Percentiles rank a stretch among this genome's conserved stretches.
These are phyloP conservation scores for Leuciscus waleckii DNA, from an alignment of 2,797 vertebrate genomes.

Conservation along the genomic window DNA sequence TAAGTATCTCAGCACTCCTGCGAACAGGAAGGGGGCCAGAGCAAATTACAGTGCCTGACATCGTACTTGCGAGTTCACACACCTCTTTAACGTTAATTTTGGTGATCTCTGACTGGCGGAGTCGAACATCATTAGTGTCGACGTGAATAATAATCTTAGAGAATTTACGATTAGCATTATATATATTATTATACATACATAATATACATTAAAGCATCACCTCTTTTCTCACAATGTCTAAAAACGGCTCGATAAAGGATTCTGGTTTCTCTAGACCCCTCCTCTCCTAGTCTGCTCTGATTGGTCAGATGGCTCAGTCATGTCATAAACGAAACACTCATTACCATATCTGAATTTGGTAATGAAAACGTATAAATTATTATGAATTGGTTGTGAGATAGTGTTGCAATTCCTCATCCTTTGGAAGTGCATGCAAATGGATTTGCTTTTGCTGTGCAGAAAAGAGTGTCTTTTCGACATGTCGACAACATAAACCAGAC, in stretches of 20 bases:
- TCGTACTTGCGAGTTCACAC: too few relatives aligned
- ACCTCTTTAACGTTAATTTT: too few relatives aligned
- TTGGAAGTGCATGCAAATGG: neutral
- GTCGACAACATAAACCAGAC: neutral
- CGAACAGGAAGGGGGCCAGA: too few relatives aligned
- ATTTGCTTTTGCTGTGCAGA: neutral
- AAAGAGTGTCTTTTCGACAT: neutral
- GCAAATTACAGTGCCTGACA: too few relatives aligned
- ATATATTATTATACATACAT: neutral
- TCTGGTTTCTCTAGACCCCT: neutral
- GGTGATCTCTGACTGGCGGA: too few relatives aligned
- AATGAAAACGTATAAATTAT: too few relatives aligned
- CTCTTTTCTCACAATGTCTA: neutral
- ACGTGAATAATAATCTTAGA: too few relatives aligned
- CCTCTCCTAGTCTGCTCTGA: neutral
- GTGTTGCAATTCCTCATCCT: neutral
- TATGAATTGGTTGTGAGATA: too few relatives aligned
- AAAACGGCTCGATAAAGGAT: neutral
- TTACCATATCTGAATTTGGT: neutral
- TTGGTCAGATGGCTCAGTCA: neutral
- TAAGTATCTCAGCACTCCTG: too few relatives aligned
- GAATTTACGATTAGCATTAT: too few relatives aligned
- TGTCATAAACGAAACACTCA: neutral
- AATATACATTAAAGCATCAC: neutral
- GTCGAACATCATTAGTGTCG: too few relatives aligned